Conservation (phyloP, 2,888 invertebrate species). For the Uloborus plumipes region DNA sequence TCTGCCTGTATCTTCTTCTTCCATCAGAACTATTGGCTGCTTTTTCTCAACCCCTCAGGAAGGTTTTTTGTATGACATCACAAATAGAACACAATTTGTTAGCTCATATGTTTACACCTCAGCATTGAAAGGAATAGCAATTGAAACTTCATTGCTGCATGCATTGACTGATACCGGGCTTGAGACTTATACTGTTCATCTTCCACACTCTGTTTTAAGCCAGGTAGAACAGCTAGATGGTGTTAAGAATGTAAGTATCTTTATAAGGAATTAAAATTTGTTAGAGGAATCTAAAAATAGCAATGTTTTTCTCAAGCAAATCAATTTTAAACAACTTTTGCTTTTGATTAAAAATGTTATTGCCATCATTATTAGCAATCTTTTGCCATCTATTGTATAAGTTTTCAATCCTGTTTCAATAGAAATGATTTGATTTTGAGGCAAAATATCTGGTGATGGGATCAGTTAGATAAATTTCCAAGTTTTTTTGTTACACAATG, state of each 20-base stretch:
- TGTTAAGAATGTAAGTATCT: conserved; percentile 71
- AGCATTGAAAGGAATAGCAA: conserved; percentile 78
- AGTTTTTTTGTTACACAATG: no score
- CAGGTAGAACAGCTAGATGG: conserved; percentile 71
- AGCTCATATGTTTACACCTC: conserved; percentile 82
- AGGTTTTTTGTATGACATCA: conserved; percentile 78
- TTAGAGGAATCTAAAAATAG: no score
- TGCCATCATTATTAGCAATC: no score
- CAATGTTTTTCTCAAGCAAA: no score
- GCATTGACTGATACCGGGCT: conserved; percentile 82
- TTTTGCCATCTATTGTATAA: no score
- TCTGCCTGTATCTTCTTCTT: conserved; percentile 39
- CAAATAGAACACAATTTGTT: conserved; percentile 74
- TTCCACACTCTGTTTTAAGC: conserved; percentile 69
- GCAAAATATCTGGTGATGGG: no score
- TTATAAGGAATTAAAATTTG: not conserved
- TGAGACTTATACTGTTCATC: conserved; percentile 81
- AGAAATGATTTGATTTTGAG: no score
- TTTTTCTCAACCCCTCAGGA: conserved; percentile 79
- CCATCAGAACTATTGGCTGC: conserved; percentile 76
- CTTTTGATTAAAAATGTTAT: no score
- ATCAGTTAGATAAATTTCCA: no score
- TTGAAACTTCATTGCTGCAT: conserved; percentile 78
- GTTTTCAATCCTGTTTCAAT: no score
- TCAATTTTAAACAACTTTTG: no score